Evolutionary conservation across 2,113 vertebrate species (phyloP).

Genomic region (Psilopsiagon aurifrons): DNA sequence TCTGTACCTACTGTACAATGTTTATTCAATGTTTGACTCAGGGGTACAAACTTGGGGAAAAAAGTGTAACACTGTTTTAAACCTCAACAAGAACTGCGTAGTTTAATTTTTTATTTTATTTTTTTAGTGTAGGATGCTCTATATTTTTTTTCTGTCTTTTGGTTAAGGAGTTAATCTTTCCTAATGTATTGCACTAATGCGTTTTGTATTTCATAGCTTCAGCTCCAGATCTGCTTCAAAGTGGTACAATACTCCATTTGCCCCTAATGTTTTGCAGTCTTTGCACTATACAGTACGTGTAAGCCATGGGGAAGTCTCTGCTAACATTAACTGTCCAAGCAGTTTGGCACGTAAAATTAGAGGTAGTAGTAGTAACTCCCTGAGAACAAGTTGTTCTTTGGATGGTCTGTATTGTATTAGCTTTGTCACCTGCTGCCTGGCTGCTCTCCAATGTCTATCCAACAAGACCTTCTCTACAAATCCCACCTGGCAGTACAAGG

Average conservation of each 20-base stretch:
- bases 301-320: background rate
- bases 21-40: constrained; percentile 76
- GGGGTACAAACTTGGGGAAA: constrained; percentile 75
- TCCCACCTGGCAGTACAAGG: background rate
- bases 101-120: background rate
- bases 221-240: constrained; percentile 4
- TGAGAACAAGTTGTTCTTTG: background rate
- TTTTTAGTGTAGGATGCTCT: background rate
- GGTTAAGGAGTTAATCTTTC: constrained; percentile 16
- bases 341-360: background rate
- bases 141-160: constrained; percentile 41
- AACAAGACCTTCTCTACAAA: background rate
- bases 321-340: background rate
- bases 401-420: background rate
- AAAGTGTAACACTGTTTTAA: constrained; percentile 74
- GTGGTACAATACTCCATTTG: constrained; percentile 9
- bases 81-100: constrained; percentile 45
- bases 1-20: constrained; percentile 75
- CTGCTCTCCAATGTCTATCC: background rate
- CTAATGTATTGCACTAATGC: constrained; percentile 53
- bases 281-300: constrained; percentile 5
- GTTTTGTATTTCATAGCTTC: constrained; percentile 42
- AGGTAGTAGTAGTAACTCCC: background rate
- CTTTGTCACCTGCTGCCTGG: background rate
- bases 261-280: background rate